phyloP scores from a whole-genome alignment of 2,113 vertebrate species.

The Periophthalmodon schlosseri region DNA sequence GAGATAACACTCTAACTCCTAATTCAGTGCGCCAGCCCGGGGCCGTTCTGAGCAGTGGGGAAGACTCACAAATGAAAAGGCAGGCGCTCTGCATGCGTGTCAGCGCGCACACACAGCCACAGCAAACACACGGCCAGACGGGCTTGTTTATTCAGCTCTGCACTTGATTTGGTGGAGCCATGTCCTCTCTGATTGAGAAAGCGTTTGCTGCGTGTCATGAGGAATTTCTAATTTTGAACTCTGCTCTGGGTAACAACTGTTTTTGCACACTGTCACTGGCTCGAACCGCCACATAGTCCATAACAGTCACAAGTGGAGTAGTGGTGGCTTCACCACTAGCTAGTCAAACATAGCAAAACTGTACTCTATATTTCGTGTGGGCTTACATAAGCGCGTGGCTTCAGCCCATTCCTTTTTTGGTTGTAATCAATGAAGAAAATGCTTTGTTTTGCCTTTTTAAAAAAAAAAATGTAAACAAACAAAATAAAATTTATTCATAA shows the following conservation, averaged over 20 bases:
- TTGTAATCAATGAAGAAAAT: too few relatives aligned
- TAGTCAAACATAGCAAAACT: not conserved
- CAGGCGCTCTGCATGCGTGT: slow-evolving; percentile 55
- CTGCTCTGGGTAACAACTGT: slow-evolving; percentile 21
- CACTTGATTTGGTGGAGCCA: slow-evolving; percentile 50
- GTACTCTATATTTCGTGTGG: too few relatives aligned
- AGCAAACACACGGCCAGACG: slow-evolving; percentile 56
- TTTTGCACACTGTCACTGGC: slow-evolving; percentile 1
- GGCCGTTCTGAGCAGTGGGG: slow-evolving; percentile 57
- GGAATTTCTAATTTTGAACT: slow-evolving; percentile 51
- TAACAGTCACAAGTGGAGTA: not conserved
- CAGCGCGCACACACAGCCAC: slow-evolving; percentile 38
- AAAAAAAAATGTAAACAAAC: too few relatives aligned
- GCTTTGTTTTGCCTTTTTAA: too few relatives aligned
- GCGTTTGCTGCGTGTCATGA: slow-evolving; percentile 36
- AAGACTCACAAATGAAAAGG: slow-evolving; percentile 66
- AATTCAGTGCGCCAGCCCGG: slow-evolving; percentile 71
- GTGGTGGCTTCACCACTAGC: not conserved
- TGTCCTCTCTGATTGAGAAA: slow-evolving; percentile 54
- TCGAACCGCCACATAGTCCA: slow-evolving; percentile 2
- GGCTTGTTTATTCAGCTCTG: slow-evolving; percentile 57
- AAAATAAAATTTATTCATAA: too few relatives aligned
- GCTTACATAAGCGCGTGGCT: too few relatives aligned
- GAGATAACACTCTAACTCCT: slow-evolving; percentile 75
- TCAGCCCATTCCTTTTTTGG: too few relatives aligned